Percentiles rank a stretch among this genome's conserved stretches.
These are phyloP conservation scores for Collichthys lucidus DNA, from an alignment of 2,113 vertebrate genomes.

Conservation along the genomic window DNA sequence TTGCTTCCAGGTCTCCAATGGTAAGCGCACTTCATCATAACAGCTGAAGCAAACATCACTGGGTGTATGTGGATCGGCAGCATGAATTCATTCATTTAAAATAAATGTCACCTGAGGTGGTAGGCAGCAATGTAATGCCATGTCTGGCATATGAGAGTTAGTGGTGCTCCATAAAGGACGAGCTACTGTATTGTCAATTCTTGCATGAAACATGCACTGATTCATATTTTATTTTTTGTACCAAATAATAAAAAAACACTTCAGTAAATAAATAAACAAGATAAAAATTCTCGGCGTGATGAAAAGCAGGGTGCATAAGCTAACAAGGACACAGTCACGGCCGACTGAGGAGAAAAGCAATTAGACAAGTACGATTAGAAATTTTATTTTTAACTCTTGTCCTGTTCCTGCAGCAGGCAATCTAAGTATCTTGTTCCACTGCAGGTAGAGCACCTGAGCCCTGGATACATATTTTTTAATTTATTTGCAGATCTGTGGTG, in stretches of 20 bases:
- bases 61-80: neutral
- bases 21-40: neutral
- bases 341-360: conserved; percentile 13
- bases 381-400: neutral
- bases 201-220: neutral
- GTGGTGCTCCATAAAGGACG: neutral
- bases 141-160: neutral
- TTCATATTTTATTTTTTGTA: neutral
- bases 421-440: conserved; percentile 13
- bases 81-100: neutral
- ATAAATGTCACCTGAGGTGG: neutral
- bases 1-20: neutral
- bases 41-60: neutral
- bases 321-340: neutral
- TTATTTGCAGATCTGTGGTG: conserved; percentile 22
- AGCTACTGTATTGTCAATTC: neutral
- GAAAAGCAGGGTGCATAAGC: neutral
- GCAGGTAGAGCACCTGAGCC: conserved; percentile 12
- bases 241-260: neutral
- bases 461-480: neutral
- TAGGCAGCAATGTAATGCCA: neutral
- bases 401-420: conserved; percentile 14
- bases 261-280: neutral
- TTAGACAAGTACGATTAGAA: conserved; percentile 18
- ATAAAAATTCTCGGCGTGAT: neutral